Percentiles rank a stretch among this genome's conserved stretches.
Evolutionary conservation across 53 echinoderm and acorn worm species (phyloP).

Genomic region (Stichopus horrens): DNA sequence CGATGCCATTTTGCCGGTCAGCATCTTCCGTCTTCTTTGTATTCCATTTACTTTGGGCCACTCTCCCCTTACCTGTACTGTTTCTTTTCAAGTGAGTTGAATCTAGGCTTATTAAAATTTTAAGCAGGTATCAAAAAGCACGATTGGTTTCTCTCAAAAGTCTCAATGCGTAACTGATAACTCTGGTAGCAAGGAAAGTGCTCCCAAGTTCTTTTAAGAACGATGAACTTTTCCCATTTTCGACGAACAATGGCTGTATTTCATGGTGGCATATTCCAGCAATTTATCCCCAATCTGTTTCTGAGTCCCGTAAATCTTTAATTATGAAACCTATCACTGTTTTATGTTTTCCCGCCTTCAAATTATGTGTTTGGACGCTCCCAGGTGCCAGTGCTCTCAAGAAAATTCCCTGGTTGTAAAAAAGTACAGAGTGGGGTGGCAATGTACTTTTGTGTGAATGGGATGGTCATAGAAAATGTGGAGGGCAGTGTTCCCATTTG

Average conservation of each 20-base stretch:
- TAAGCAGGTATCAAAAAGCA: background rate
- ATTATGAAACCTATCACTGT: conserved; percentile 24
- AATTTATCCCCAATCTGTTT: background rate
- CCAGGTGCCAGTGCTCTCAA: conserved; percentile 32
- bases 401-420: background rate
- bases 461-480: background rate
- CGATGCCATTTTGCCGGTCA: too few relatives aligned
- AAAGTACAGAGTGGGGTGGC: conserved; percentile 8
- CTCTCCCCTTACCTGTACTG: background rate
- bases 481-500: background rate
- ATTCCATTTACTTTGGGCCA: background rate
- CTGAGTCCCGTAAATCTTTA: conserved; percentile 6
- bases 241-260: background rate
- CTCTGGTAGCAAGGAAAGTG: background rate
- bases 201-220: background rate
- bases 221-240: background rate
- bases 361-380: conserved; percentile 14
- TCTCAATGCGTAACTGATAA: background rate
- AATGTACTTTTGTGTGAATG: conserved; percentile 9
- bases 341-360: conserved; percentile 5
- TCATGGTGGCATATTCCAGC: background rate
- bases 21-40: too few relatives aligned
- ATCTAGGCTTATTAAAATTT: background rate
- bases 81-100: background rate
- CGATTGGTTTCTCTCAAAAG: background rate